Conservation (phyloP, 2,888 invertebrate species). For the Agrilus biguttatus region DNA sequence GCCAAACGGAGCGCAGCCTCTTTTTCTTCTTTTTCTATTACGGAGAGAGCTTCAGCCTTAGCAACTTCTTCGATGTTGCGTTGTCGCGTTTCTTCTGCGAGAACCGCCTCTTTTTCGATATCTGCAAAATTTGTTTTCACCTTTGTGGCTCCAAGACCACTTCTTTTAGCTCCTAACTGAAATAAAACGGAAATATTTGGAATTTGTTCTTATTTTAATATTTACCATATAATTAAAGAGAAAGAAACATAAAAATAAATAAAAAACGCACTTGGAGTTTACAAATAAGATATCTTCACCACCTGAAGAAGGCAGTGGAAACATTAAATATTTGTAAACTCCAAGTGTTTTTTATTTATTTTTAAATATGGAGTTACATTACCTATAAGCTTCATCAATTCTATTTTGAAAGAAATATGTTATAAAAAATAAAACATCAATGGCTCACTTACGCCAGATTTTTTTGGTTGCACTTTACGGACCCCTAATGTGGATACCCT, state of each 20-base stretch:
- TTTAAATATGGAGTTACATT: too few species aligned
- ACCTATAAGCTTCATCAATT: too few species aligned
- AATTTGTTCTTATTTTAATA: neutral
- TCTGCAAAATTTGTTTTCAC: constrained; percentile 91
- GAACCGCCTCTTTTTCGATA: constrained; percentile 78
- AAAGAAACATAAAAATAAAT: too few species aligned
- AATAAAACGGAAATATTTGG: constrained; percentile 8
- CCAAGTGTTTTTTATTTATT: too few species aligned
- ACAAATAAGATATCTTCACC: too few species aligned
- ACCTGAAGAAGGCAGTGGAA: too few species aligned
- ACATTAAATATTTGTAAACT: too few species aligned
- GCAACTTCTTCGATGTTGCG: constrained; percentile 30
- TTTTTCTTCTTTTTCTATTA: constrained; percentile 53
- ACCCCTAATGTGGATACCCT: constrained; percentile 57
- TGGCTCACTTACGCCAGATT: constrained; percentile 43
- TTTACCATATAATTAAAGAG: too few species aligned
- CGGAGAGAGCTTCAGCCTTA: constrained; percentile 29
- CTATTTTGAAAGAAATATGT: too few species aligned
- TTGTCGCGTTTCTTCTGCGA: constrained; percentile 56
- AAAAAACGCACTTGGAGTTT: too few species aligned
- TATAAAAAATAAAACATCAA: neutral
- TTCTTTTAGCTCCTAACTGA: constrained; percentile 77
- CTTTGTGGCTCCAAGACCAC: constrained; percentile 86
- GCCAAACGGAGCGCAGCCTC: constrained; percentile 56
- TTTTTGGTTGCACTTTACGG: constrained; percentile 54